phyloP scores from a whole-genome alignment of 1,140 invertebrate genomes.

The Melitaea cinxia region DNA sequence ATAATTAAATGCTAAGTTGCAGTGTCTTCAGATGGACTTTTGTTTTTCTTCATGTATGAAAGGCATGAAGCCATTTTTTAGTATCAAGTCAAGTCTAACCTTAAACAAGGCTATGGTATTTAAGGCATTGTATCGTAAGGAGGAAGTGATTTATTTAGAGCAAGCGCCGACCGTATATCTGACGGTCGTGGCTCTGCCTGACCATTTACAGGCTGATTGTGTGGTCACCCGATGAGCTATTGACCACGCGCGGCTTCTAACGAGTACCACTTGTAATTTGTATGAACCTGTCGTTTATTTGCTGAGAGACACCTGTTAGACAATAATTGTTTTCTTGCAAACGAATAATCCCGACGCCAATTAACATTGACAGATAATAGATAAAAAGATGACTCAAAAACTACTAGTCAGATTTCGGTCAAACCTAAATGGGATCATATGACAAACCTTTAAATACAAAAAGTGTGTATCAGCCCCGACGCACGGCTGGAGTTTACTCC shows the following conservation, averaged over 20 bases:
- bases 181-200: slow-evolving; percentile 63
- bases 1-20: too few species aligned
- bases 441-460: too few species aligned
- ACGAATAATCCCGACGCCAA: too few species aligned
- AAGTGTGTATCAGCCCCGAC: too few species aligned
- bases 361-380: too few species aligned
- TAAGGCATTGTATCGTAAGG: slow-evolving; percentile 54
- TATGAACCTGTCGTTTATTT: slow-evolving; percentile 27
- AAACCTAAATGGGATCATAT: too few species aligned
- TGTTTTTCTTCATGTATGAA: too few species aligned
- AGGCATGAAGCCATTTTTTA: too few species aligned
- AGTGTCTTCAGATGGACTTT: too few species aligned
- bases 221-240: slow-evolving; percentile 57
- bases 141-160: slow-evolving; percentile 78
- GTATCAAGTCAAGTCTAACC: neutral
- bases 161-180: slow-evolving; percentile 65
- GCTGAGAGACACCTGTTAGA: neutral
- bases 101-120: neutral
- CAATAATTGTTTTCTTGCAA: neutral
- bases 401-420: too few species aligned
- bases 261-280: slow-evolving; percentile 49
- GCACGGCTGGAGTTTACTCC: too few species aligned
- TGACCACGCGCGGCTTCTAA: slow-evolving; percentile 44
- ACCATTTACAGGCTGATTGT: slow-evolving; percentile 63
- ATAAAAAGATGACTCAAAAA: too few species aligned